Percentiles rank a stretch among this genome's conserved stretches.
These are phyloP conservation scores for Cataglyphis livida DNA, from an alignment of 2,888 invertebrate genomes.

Conservation along the genomic window DNA sequence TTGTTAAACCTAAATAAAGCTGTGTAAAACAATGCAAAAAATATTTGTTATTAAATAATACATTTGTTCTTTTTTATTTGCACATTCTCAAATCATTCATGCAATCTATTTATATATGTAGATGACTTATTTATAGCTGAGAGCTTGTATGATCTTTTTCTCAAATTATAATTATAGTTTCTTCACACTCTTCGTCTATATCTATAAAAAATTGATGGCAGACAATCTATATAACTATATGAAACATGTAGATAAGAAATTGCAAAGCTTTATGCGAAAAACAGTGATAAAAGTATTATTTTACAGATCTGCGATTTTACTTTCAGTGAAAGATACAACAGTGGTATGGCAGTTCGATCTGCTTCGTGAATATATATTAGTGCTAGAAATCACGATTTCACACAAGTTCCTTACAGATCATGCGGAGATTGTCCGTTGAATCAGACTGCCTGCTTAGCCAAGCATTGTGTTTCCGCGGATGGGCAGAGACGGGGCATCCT, in stretches of 20 bases:
- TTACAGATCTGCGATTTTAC: background rate
- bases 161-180: background rate
- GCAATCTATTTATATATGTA: background rate
- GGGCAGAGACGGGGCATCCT: constrained; percentile 89
- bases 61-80: background rate
- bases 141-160: background rate
- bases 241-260: background rate
- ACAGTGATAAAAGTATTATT: background rate
- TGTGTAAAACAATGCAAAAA: background rate
- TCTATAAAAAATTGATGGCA: background rate
- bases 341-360: background rate
- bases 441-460: constrained; percentile 87
- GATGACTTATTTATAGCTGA: background rate
- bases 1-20: background rate
- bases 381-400: background rate
- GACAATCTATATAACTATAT: background rate
- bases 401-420: constrained; percentile 85
- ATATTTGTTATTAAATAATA: background rate
- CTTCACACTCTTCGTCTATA: background rate
- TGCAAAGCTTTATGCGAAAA: background rate
- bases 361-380: background rate
- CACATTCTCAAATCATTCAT: background rate
- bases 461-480: constrained; percentile 89
- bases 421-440: constrained; percentile 90
- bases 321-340: background rate